These are phyloP conservation scores for Zenarchopterus dispar DNA, from an alignment of 2,797 vertebrate species.

Conservation along the genomic window DNA sequence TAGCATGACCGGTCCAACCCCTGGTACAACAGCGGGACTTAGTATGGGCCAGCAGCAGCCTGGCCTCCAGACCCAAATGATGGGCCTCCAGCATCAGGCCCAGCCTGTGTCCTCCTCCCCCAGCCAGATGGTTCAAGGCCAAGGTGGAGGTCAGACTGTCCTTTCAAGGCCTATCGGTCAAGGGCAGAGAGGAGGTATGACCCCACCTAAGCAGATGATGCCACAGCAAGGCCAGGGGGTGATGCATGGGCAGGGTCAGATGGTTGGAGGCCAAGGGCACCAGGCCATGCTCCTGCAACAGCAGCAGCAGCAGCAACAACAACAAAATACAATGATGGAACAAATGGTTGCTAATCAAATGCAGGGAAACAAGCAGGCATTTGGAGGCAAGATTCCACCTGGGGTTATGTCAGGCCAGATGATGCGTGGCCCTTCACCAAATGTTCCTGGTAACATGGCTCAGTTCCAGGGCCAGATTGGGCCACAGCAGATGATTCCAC, in stretches of 20 bases:
- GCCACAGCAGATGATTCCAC: constrained; percentile 83
- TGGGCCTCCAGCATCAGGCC: constrained; percentile 97
- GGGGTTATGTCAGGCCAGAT: constrained; percentile 91
- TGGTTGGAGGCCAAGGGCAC: constrained; percentile 92
- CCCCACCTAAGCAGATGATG: constrained; percentile 97
- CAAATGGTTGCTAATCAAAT: constrained; percentile 97
- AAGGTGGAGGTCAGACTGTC: constrained; percentile 93
- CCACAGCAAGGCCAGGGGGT: constrained; percentile 94
- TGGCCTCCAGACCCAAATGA: constrained; percentile 92
- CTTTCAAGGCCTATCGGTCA: constrained; percentile 90
- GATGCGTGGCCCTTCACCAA: constrained; percentile 94
- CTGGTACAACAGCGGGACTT: constrained; percentile 85
- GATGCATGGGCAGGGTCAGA: constrained; percentile 94
- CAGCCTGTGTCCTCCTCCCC: constrained; percentile 94
- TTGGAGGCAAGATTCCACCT: constrained; percentile 89
- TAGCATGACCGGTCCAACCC: constrained; percentile 87
- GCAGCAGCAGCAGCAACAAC: constrained; percentile 74
- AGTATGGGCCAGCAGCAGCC: constrained; percentile 90
- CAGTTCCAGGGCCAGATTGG: constrained; percentile 91
- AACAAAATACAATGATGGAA: constrained; percentile 95
- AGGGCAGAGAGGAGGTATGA: constrained; percentile 94
- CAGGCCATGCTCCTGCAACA: constrained; percentile 92
- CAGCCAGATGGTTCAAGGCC: constrained; percentile 94
- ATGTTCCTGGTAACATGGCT: constrained; percentile 90
- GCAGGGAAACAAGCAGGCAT: constrained; percentile 93